Evolutionary conservation across 2,888 invertebrate genomes (phyloP).

Genomic region (Caenorhabditis auriculariae): DNA sequence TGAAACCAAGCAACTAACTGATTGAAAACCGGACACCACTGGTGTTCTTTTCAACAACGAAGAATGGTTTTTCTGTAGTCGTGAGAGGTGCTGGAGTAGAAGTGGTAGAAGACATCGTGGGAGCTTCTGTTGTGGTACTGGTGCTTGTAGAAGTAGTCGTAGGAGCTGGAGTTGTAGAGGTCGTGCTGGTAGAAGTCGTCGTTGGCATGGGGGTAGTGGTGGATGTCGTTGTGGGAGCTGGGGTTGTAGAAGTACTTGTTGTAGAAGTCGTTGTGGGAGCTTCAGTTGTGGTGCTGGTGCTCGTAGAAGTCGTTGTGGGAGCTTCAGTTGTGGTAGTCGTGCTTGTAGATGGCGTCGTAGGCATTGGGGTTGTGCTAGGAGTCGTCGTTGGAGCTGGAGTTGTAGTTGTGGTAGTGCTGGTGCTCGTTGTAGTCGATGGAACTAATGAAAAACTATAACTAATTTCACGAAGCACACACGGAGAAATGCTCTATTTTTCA

Average conservation of each 20-base stretch:
- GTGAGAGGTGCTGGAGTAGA: constrained; percentile 2
- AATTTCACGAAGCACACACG: no score
- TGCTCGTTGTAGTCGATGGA: constrained; percentile 6
- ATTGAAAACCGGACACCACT: no score
- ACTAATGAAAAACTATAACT: no score
- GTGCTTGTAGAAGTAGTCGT: constrained; percentile 3
- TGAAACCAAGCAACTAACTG: no score
- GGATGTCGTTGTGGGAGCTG: constrained; percentile 2
- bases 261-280: constrained; percentile 13
- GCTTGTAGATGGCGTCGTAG: constrained; percentile 9
- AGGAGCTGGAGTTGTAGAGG: constrained; percentile 2
- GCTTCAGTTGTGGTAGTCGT: constrained; percentile 10
- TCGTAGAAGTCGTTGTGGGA: constrained; percentile 1
- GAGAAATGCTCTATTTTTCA: no score
- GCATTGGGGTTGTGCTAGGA: constrained; percentile 2
- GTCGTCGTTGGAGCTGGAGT: constrained; percentile 5
- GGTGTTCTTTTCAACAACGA: no score
- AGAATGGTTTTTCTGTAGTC: constrained; percentile 2
- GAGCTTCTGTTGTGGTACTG: constrained; percentile 4
- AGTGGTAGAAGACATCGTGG: background rate
- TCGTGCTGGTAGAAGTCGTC: constrained; percentile 12
- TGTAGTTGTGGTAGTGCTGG: constrained; percentile 15
- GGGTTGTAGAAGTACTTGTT: constrained; percentile 5
- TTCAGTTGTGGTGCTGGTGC: constrained; percentile 6
- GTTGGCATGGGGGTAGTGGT: constrained; percentile 10